Conservation (phyloP, 2,888 invertebrate genomes). For the Harmothoe impar region DNA sequence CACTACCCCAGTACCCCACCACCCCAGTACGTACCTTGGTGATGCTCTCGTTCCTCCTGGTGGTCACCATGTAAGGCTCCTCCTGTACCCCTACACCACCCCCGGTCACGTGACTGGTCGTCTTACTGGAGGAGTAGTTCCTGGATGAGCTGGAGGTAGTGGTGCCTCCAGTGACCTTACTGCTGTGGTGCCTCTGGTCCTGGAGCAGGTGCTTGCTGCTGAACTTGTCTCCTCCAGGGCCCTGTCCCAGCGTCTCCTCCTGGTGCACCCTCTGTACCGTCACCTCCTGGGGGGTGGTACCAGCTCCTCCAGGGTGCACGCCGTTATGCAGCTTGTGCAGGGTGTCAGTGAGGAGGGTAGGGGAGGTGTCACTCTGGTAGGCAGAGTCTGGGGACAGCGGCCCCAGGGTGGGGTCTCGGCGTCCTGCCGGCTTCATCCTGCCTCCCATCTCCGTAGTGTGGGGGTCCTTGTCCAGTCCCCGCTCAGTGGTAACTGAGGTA, state of each 20-base stretch:
- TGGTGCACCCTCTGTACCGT: conserved; percentile 57
- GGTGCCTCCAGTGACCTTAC: background rate
- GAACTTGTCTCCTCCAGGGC: background rate
- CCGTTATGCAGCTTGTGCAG: background rate
- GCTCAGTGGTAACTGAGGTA: no score
- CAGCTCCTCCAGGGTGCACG: background rate
- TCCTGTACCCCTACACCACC: background rate
- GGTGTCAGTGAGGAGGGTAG: background rate
- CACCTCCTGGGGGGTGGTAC: conserved; percentile 29
- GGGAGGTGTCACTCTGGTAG: conserved; percentile 63
- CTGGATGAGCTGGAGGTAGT: background rate
- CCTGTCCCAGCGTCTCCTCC: conserved; percentile 29
- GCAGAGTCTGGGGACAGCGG: conserved; percentile 61
- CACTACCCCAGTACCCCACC: background rate
- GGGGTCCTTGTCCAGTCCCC: no score
- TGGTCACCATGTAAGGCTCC: conserved; percentile 4
- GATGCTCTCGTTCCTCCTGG: conserved; percentile 49
- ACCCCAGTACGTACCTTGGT: background rate
- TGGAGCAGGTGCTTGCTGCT: background rate
- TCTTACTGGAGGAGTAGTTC: background rate
- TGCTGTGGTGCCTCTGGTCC: background rate
- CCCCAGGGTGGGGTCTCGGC: background rate
- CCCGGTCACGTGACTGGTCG: background rate
- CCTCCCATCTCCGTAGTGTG: background rate
- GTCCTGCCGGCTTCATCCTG: conserved; percentile 44